Conservation (phyloP, 2,888 invertebrate genomes). For the Caenorhabditis zanzibari region DNA sequence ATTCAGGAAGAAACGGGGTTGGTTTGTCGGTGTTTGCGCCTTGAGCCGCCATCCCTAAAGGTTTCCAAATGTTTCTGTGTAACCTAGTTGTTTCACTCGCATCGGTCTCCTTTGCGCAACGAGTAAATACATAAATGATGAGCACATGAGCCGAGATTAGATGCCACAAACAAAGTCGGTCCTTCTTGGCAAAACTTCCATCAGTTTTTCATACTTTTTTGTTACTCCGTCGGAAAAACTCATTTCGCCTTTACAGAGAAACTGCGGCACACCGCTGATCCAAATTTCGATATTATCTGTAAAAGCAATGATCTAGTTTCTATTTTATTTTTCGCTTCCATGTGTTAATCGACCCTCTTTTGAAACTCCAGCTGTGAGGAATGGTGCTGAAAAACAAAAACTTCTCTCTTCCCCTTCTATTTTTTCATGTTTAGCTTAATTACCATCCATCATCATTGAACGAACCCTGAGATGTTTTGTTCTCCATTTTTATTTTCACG, state of each 20-base stretch:
- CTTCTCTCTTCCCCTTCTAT: background rate
- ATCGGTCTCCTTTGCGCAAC: slow-evolving; percentile 24
- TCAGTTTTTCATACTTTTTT: slow-evolving; percentile 13
- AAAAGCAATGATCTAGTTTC: background rate
- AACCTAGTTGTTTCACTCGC: slow-evolving; percentile 28
- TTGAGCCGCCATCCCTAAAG: background rate
- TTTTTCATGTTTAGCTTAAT: slow-evolving; percentile 18
- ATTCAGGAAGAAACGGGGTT: slow-evolving; percentile 3
- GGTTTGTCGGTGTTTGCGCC: slow-evolving; percentile 33
- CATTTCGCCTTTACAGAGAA: background rate
- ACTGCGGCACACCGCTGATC: background rate
- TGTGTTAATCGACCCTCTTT: background rate
- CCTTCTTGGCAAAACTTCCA: background rate
- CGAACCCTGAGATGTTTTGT: background rate
- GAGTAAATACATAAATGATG: slow-evolving; percentile 65
- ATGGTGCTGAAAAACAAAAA: background rate
- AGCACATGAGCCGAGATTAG: slow-evolving; percentile 34
- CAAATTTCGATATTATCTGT: background rate
- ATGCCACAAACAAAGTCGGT: slow-evolving; percentile 27
- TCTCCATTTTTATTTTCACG: background rate
- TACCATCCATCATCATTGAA: slow-evolving; percentile 17
- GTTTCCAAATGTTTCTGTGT: slow-evolving; percentile 31
- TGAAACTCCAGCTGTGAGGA: slow-evolving; percentile 8
- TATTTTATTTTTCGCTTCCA: background rate
- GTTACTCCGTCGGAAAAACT: background rate